Evolutionary conservation across 2,888 invertebrate genomes (phyloP).

Genomic region (Drosophila longiperda): DNA sequence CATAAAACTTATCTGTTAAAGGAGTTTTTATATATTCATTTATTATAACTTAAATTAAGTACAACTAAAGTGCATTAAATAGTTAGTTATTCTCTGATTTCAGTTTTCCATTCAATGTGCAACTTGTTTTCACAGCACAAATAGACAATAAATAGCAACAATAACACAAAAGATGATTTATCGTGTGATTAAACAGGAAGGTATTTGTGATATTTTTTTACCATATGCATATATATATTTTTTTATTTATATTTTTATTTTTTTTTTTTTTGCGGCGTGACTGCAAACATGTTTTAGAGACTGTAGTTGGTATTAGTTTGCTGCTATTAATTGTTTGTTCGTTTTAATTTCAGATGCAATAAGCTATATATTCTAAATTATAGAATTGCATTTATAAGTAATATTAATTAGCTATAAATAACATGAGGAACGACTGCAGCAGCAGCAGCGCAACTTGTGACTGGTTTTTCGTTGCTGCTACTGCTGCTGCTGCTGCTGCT

Average conservation of each 20-base stretch:
- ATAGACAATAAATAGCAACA: constrained; percentile 48
- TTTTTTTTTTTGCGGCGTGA: constrained; percentile 56
- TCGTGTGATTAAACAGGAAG: constrained; percentile 77
- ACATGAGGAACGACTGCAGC: constrained; percentile 65
- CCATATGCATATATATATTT: neutral
- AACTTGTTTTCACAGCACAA: constrained; percentile 66
- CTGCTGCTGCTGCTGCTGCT: constrained; percentile 10
- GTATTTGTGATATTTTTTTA: constrained; percentile 58
- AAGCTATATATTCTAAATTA: constrained; percentile 70
- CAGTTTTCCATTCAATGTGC: constrained; percentile 48
- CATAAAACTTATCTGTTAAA: neutral
- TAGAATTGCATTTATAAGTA: constrained; percentile 79
- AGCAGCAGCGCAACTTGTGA: neutral
- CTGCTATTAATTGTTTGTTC: constrained; percentile 60
- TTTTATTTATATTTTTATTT: constrained; percentile 2
- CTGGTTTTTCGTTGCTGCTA: neutral
- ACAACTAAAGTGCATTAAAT: constrained; percentile 40
- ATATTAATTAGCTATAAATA: constrained; percentile 80
- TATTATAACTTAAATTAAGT: neutral
- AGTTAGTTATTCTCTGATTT: constrained; percentile 9
- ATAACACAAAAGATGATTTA: constrained; percentile 72
- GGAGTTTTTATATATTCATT: neutral
- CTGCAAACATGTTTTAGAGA: constrained; percentile 66
- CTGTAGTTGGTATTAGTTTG: constrained; percentile 21
- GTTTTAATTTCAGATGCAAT: constrained; percentile 63